phyloP scores from a whole-genome alignment of 2,888 invertebrate genomes.

The Macrophya alboannulata region DNA sequence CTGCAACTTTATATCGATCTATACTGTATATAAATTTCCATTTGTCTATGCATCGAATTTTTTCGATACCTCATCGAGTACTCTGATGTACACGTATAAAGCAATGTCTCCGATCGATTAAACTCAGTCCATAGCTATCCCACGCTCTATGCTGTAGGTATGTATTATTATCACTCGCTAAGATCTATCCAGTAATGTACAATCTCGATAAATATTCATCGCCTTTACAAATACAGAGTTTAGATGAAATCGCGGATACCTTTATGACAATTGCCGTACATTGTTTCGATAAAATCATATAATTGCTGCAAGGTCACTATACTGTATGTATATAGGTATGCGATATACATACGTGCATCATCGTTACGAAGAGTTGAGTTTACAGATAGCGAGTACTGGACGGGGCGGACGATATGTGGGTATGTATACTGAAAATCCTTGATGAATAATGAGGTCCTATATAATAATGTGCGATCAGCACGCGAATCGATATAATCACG shows the following conservation, averaged over 20 bases:
- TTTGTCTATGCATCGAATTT: background rate
- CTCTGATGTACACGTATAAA: background rate
- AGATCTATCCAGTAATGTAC: background rate
- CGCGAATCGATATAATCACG: background rate
- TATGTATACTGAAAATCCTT: conserved; percentile 13
- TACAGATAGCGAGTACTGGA: background rate
- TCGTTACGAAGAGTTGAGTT: background rate
- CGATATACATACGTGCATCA: conserved; percentile 9
- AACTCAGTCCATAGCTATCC: background rate
- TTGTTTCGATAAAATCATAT: background rate
- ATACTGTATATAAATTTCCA: background rate
- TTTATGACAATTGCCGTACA: background rate
- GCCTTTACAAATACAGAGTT: background rate
- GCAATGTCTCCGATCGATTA: background rate
- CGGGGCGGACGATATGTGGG: background rate
- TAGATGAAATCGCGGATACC: background rate
- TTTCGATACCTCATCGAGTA: background rate
- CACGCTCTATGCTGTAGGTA: background rate
- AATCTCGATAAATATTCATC: background rate
- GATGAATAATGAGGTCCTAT: conserved; percentile 4
- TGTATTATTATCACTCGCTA: background rate
- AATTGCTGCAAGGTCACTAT: background rate
- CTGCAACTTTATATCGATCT: background rate
- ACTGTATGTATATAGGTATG: too few relatives aligned
- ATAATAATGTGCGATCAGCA: conserved; percentile 7